Conservation (phyloP, 2,797 vertebrate species). For the Salmo trutta region DNA sequence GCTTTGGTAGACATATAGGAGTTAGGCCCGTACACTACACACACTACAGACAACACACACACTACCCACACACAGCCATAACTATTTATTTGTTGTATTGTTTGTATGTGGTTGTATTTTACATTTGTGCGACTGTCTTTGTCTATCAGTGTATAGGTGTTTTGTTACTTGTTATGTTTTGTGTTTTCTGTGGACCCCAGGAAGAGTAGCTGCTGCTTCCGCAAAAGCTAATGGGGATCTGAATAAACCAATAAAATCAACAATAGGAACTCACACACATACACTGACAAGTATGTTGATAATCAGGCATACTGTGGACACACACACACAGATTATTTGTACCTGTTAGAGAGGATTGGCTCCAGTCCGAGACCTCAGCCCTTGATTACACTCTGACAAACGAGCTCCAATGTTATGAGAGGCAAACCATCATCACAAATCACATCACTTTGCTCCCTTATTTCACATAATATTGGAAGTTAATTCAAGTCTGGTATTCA, state of each 20-base stretch:
- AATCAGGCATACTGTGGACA: not conserved
- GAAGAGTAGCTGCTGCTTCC: too few species aligned
- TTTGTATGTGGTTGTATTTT: too few species aligned
- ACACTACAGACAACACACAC: not conserved
- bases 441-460: not conserved
- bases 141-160: too few species aligned
- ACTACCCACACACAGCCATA: too few species aligned
- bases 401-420: not conserved
- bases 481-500: not conserved
- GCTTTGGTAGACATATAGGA: not conserved
- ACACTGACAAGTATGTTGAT: conserved; percentile 6
- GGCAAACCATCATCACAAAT: not conserved
- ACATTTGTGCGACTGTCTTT: too few species aligned
- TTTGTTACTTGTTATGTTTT: too few species aligned
- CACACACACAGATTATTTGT: conserved; percentile 11
- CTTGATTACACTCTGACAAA: not conserved
- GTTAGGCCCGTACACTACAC: not conserved
- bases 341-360: not conserved
- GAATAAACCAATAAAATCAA: too few species aligned
- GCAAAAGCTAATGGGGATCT: too few species aligned
- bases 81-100: too few species aligned
- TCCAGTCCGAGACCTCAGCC: conserved; percentile 22
- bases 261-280: not conserved
- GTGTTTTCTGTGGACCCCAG: too few species aligned
- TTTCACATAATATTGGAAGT: not conserved